Evolutionary conservation across 2,113 vertebrate species (phyloP).

Genomic region (Semicossyphus pulcher): DNA sequence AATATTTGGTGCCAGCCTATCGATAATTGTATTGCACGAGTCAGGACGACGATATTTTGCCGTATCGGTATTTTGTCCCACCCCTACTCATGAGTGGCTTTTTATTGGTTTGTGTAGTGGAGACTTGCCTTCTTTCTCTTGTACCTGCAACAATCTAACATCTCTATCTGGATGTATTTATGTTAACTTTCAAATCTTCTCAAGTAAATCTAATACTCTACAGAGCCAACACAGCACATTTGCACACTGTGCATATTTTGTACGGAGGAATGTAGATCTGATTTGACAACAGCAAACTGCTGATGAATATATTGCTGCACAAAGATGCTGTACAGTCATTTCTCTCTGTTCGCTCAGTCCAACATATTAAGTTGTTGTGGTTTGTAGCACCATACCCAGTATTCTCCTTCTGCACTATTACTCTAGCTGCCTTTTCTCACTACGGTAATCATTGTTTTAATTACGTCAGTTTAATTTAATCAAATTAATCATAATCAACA

Average conservation of each 20-base stretch:
- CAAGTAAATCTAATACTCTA: slow-evolving; percentile 32
- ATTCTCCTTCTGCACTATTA: neutral
- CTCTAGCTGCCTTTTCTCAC: no score
- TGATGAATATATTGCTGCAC: slow-evolving; percentile 6
- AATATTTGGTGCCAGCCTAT: no score
- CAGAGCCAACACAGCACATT: slow-evolving; percentile 5
- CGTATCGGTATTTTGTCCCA: no score
- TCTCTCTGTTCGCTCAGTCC: neutral
- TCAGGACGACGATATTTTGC: no score
- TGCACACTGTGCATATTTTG: slow-evolving; percentile 8
- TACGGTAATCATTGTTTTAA: no score
- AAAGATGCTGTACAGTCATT: neutral
- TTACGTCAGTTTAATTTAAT: slow-evolving; percentile 18
- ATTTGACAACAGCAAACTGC: slow-evolving; percentile 38
- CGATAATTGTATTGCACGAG: no score
- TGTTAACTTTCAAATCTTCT: slow-evolving; percentile 8
- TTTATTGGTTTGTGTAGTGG: no score
- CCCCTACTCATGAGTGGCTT: no score
- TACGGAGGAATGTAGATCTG: slow-evolving; percentile 17
- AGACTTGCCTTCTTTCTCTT: no score
- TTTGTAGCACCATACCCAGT: neutral
- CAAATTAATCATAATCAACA: slow-evolving; percentile 9
- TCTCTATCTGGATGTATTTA: slow-evolving; percentile 32
- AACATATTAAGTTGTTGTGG: neutral
- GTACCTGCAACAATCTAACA: neutral